Evolutionary conservation across 2,888 invertebrate genomes (phyloP), one percentile per base, ranked within the genome.

Genomic region (Campoletis raptor): DNA sequence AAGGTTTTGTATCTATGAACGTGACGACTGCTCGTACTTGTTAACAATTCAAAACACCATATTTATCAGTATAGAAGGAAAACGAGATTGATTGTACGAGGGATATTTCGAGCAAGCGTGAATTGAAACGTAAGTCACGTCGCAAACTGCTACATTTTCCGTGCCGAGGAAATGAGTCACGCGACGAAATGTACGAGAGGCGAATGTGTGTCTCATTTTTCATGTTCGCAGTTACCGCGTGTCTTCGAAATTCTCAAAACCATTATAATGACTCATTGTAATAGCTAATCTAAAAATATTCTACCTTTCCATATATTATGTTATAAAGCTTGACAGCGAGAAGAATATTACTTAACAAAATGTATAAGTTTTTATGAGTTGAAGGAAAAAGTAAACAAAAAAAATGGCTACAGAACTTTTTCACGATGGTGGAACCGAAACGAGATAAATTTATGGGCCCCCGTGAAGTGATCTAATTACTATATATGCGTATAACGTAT

Each of bases 91-190:
- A 54, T 69, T 69, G 30, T 79, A 69, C 42, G 21, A 52, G 67
- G 48, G 40, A 69, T 21, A 69, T 79, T 79, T 54, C 78, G 66
- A 52, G 69, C 15, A 24, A 40, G 24, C 3, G 54, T 54, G 40
- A 69, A 54, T 69, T 42, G 40, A 57, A 79, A 79, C 57, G 78
- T 54, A 54, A 79, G 66, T 66, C 21, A 45, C 52, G 74, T 74
- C 54, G 74, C 57, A 40, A 12, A 42, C 40, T 40, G 57, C 24
- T 54, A 78, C 45, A 52, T 67, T 78, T 78, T 67, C 64, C 24
- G 18, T 24, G 15, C 10, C 42, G n/a, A 24, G 42, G 15, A 76
- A 54, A 42, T 21, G 42, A 54, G 24, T 36, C 37, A 37, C 30
- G 18, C 37, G 64, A 66, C 64, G 10, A 61, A 61, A 61, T 24